Evolutionary conservation across 2,888 invertebrate species (phyloP).

Genomic region (Latheticus oryzae): DNA sequence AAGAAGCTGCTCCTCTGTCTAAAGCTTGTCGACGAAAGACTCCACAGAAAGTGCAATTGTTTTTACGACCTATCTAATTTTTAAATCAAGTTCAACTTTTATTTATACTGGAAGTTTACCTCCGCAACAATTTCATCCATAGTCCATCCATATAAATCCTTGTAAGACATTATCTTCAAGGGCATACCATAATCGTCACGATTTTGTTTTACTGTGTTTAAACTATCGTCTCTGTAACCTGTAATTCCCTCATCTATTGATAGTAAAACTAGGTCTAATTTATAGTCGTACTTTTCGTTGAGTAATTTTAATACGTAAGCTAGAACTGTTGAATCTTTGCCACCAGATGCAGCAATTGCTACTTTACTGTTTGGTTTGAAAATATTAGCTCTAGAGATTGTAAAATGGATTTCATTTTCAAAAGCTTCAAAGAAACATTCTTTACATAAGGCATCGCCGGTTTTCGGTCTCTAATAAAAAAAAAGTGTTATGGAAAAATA

Average conservation of each 20-base stretch:
- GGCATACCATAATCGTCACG: conserved; percentile 93
- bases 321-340: conserved; percentile 97
- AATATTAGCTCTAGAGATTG: conserved; percentile 83
- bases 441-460: conserved; percentile 91
- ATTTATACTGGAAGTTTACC: no score
- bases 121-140: conserved; percentile 97
- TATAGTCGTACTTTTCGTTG: conserved; percentile 91
- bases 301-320: conserved; percentile 92
- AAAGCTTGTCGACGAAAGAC: conserved; percentile 96
- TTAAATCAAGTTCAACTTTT: no score
- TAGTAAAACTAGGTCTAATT: conserved; percentile 86
- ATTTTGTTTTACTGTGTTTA: conserved; percentile 96
- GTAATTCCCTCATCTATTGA: conserved; percentile 99
- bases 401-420: conserved; percentile 94
- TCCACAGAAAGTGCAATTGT: conserved; percentile 97
- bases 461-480: conserved; percentile 83
- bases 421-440: conserved; percentile 95
- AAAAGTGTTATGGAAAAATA: conserved; percentile 10
- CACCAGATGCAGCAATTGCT: conserved; percentile 94
- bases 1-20: conserved; percentile 90
- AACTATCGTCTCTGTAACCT: conserved; percentile 94
- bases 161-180: conserved; percentile 94
- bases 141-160: conserved; percentile 99
- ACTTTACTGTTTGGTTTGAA: conserved; percentile 88
- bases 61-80: conserved; percentile 80